Base-by-base conservation (phyloP, 2,888 invertebrate genomes). In the Amphimallon solstitiale region DNA sequence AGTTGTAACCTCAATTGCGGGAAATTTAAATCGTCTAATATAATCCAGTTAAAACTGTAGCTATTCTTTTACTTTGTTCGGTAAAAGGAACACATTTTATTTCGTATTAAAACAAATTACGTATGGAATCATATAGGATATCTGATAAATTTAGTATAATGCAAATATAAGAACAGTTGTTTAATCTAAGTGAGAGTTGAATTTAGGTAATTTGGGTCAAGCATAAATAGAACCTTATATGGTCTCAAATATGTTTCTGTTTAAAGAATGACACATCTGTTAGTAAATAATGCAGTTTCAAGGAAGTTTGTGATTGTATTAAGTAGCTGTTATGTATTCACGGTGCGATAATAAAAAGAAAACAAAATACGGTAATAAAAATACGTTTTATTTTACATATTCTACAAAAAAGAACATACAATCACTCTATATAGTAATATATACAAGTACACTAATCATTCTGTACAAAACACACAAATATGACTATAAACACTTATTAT, bases 311-410 rank as follows among this genome's bases (percentile, higher is more conserved):
- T 4, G 2, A 37, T 37, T 12, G 37, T 37, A 37, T 37, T 43
- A 14, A 38, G 17, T n/a, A 19, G n/a, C 38, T 10, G 12, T 49
- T 17, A 10, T 49, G 10, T 48, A 23, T 7, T 2, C 12, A 21
- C 6, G 19, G 19, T 7, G 2, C 10, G 15, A 45, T 45, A 63
- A 51, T 46, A 10, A 43, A 17, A 59, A 17, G 10, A 61, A 54
- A 56, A 34, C 3, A 48, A 29, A 17, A 7, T 19, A 46, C 52
- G 21, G 34, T 66, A 66, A 56, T 64, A 70, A 70, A 69, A 69
- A 71, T 69, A 68, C 63, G 66, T 61, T 70, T 69, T 69, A 69
- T 69, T 71, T 65, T 69, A 71, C 69, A 71, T 66, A 67, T 48
- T 62, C 66, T 70, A 70, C 67, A 70, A 59, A 67, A 67, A 59